phyloP scores from a whole-genome alignment of 2,113 vertebrate species.

The Ceyx margarethae region DNA sequence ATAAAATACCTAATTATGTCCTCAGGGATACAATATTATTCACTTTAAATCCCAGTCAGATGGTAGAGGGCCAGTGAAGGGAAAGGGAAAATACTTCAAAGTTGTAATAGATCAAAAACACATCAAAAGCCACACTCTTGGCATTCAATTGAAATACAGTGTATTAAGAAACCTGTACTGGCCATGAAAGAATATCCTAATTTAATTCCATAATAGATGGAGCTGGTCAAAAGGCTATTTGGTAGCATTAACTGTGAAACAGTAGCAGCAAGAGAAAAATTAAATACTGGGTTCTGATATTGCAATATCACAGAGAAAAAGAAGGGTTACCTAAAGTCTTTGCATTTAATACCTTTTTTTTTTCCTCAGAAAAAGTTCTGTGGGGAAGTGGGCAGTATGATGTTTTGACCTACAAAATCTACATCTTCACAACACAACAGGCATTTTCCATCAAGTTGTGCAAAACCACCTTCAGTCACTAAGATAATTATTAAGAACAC shows the following conservation, averaged over 20 bases:
- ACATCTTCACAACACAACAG: neutral
- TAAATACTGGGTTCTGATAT: neutral
- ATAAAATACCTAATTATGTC: neutral
- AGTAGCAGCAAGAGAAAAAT: neutral
- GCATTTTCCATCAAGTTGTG: neutral
- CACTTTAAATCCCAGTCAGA: neutral
- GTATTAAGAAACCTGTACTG: neutral
- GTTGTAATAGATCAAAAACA: neutral
- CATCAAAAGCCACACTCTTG: neutral
- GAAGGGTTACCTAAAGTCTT: neutral
- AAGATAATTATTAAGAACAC: neutral
- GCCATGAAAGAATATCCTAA: neutral
- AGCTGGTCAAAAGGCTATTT: conserved; percentile 7
- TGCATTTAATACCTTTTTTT: neutral
- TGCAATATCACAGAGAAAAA: neutral
- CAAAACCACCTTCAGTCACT: neutral
- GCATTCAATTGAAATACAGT: neutral
- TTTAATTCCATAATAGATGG: neutral
- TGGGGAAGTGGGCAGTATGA: neutral
- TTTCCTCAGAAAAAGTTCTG: neutral
- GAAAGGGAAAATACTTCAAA: conserved; percentile 4
- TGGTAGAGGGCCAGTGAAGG: neutral
- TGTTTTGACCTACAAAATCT: neutral
- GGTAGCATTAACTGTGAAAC: neutral
- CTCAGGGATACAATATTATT: neutral